Evolutionary conservation across 2,888 invertebrate genomes (phyloP).

Genomic region (Euproctis similis): DNA sequence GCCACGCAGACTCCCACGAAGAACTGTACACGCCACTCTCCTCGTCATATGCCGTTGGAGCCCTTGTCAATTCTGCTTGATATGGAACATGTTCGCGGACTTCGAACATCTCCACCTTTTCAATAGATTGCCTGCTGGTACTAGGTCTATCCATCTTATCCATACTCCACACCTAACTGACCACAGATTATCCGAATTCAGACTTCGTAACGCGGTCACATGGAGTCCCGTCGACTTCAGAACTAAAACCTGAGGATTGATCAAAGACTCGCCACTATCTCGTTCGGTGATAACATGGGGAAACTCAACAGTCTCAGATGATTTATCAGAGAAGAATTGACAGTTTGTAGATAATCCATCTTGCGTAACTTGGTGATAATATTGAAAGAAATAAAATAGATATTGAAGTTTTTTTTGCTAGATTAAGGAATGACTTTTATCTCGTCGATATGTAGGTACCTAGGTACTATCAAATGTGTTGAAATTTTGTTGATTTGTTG

Average conservation of each 20-base stretch:
- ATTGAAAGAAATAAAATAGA: too few species aligned
- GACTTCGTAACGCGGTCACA: constrained; percentile 29
- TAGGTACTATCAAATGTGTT: constrained; percentile 37
- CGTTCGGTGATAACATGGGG: constrained; percentile 45
- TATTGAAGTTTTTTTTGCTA: constrained; percentile 31
- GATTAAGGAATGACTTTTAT: constrained; percentile 42
- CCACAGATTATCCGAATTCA: constrained; percentile 4
- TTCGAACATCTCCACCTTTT: constrained; percentile 62
- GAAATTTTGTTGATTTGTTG: constrained; percentile 37
- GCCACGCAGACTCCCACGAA: constrained; percentile 62
- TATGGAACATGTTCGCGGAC: constrained; percentile 67
- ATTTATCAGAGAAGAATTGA: constrained; percentile 48
- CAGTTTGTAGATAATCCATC: constrained; percentile 54
- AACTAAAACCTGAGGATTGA: constrained; percentile 36
- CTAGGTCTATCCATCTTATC: constrained; percentile 60
- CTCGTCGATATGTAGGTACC: too few species aligned
- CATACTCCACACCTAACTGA: constrained; percentile 29
- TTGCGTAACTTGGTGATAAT: constrained; percentile 48
- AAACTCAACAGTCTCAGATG: constrained; percentile 35
- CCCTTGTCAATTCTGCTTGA: constrained; percentile 58
- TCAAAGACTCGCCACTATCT: constrained; percentile 29
- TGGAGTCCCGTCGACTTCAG: constrained; percentile 29
- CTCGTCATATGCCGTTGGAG: constrained; percentile 56
- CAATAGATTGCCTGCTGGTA: constrained; percentile 58
- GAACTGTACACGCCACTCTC: constrained; percentile 51